Base-by-base conservation (phyloP, 2,888 invertebrate genomes). In the Monoplex corrugatus region DNA sequence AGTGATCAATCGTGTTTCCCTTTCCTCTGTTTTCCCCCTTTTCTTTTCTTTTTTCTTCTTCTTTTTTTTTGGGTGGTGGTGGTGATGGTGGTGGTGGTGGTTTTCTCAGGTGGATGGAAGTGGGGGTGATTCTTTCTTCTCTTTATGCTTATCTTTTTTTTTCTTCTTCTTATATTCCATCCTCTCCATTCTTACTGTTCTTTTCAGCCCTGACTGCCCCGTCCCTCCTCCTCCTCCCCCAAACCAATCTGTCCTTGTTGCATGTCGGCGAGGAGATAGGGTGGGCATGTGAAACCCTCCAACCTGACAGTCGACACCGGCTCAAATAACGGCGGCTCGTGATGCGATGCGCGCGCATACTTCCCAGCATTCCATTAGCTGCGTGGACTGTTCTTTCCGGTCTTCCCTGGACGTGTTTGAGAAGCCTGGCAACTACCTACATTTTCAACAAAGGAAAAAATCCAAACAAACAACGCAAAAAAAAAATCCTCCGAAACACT, bases 361-460 rank as follows among this genome's bases (percentile, higher is more conserved):
- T 19, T 28, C 32, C 38, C n/a, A 23, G 78, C 35, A 78, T 40
- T 35, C 78, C 44, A 85, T 85, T 85, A 57, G 84, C 32, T 35
- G 50, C 35, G 84, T 85, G 84, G 84, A 85, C 84, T 57, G 32
- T 32, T 8, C n/a, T n/a, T n/a, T n/a, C 40, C 16, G 40, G 38
- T 78, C 78, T 38, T 68, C 86, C 86, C 28, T 43, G 13, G 40
- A 68, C 43, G 72, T 68, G 86, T 86, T 86, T 86, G 72, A 43
- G 5, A 86, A 68, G n/a, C 86, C 72, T n/a, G n/a, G n/a, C n/a
- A 43, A 86, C 86, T 86, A 86, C 43, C 86, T 86, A 63, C 23
- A 63, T 72, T 86, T 68, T n/a, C 86, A 40, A n/a, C n/a, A n/a
- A n/a, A n/a, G n/a, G n/a, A n/a, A n/a, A n/a, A n/a, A n/a, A n/a